phyloP scores from a whole-genome alignment of 1,140 invertebrate genomes.

The Bicyclus anynana region DNA sequence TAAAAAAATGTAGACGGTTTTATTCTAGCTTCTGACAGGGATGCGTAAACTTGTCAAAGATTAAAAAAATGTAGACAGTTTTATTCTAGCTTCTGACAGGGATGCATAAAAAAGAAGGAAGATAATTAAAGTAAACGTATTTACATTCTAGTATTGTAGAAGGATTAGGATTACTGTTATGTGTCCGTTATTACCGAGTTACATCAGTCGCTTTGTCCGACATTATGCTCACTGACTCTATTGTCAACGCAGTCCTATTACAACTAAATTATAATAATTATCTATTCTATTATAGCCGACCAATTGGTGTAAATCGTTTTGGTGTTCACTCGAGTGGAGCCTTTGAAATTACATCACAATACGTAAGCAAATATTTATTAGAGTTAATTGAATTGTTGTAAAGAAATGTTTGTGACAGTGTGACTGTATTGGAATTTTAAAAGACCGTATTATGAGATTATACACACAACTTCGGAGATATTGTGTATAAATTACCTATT shows the following conservation, averaged over 20 bases:
- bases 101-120: not conserved
- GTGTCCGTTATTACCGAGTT: not conserved
- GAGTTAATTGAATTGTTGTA: not conserved
- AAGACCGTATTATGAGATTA: too few species aligned
- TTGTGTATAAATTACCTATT: too few species aligned
- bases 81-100: too few species aligned
- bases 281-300: not conserved
- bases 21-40: too few species aligned
- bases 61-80: too few species aligned
- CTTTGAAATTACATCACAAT: not conserved
- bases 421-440: too few species aligned
- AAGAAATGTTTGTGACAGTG: not conserved
- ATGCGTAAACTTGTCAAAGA: too few species aligned
- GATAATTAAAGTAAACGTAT: too few species aligned
- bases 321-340: not conserved
- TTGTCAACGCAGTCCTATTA: conserved; percentile 13
- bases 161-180: conserved; percentile 14
- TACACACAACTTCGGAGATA: too few species aligned
- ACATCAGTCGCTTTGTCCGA: conserved; percentile 11
- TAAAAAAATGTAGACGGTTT: too few species aligned
- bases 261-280: conserved; percentile 16
- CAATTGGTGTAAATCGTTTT: conserved; percentile 3
- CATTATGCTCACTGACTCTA: conserved; percentile 18
- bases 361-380: not conserved
- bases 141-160: not conserved